These are phyloP conservation scores for Drosophila formosana DNA, from an alignment of 2,888 invertebrate genomes.

Conservation along the genomic window DNA sequence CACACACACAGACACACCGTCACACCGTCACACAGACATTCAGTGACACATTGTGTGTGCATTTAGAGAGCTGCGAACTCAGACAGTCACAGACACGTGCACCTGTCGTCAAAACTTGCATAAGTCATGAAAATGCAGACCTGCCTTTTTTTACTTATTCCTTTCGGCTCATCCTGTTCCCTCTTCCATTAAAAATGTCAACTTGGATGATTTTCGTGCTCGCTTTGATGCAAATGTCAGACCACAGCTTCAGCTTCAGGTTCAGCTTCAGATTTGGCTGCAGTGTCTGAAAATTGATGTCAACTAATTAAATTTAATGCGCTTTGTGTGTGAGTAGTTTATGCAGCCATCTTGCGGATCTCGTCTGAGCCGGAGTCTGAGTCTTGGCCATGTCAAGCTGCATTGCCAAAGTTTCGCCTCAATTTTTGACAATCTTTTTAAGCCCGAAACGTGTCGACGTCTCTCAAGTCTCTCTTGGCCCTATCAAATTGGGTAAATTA, in stretches of 20 bases:
- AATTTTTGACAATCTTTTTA: constrained; percentile 61
- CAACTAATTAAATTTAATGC: constrained; percentile 75
- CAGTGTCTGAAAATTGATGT: constrained; percentile 58
- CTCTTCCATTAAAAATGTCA: constrained; percentile 68
- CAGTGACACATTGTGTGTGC: constrained; percentile 4
- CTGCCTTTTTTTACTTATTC: constrained; percentile 43
- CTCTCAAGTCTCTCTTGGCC: background rate
- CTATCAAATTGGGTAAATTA: constrained; percentile 29
- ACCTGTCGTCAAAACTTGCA: constrained; percentile 77
- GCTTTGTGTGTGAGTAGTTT: constrained; percentile 45
- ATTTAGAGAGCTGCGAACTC: background rate
- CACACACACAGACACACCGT: no score
- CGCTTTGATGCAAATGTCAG: constrained; percentile 54
- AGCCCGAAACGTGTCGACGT: constrained; percentile 18
- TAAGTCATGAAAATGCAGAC: constrained; percentile 72
- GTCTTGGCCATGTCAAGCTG: constrained; percentile 23
- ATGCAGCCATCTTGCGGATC: constrained; percentile 4
- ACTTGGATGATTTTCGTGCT: constrained; percentile 56
- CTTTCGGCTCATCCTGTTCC: constrained; percentile 21
- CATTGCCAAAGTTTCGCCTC: constrained; percentile 45
- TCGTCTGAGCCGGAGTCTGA: no score
- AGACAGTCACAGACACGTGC: constrained; percentile 52
- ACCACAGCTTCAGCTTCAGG: constrained; percentile 19
- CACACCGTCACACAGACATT: background rate
- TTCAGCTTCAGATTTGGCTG: constrained; percentile 22